Conservation (phyloP, 2,797 vertebrate species). For the Eutrigla gurnardus region DNA sequence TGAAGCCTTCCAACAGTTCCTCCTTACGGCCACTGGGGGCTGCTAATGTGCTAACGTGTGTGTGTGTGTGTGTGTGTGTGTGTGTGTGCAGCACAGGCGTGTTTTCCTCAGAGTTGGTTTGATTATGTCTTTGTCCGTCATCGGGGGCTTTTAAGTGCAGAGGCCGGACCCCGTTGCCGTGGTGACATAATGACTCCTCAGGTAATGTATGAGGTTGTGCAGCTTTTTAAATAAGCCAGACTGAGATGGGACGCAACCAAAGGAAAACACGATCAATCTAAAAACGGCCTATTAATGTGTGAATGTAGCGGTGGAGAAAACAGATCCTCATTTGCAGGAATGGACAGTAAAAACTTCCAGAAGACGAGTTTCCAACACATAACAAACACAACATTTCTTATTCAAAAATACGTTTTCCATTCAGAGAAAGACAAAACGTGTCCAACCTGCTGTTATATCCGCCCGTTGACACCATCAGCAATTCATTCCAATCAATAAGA, state of each 20-base stretch:
- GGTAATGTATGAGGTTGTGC: constrained; percentile 77
- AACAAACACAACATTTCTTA: background rate
- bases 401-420: background rate
- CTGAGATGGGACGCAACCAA: constrained; percentile 78
- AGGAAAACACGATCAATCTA: constrained; percentile 78
- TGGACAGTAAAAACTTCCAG: constrained; percentile 6
- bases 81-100: constrained; percentile 13
- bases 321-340: no score
- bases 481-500: constrained; percentile 80
- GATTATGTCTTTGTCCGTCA: constrained; percentile 83
- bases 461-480: constrained; percentile 60
- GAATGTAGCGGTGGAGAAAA: constrained; percentile 61
- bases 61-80: constrained; percentile 36
- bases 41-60: constrained; percentile 39
- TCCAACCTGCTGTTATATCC: constrained; percentile 69
- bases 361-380: constrained; percentile 3
- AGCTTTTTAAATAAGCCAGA: constrained; percentile 79
- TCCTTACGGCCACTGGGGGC: constrained; percentile 42
- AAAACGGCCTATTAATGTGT: constrained; percentile 60
- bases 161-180: constrained; percentile 66
- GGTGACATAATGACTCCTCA: constrained; percentile 75
- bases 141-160: constrained; percentile 82
- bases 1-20: constrained; percentile 5
- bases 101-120: constrained; percentile 66
- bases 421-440: background rate